Evolutionary conservation across 2,797 vertebrate genomes (phyloP), one percentile per base, ranked within the genome.

Genomic region (Pachyuromys duprasi): DNA sequence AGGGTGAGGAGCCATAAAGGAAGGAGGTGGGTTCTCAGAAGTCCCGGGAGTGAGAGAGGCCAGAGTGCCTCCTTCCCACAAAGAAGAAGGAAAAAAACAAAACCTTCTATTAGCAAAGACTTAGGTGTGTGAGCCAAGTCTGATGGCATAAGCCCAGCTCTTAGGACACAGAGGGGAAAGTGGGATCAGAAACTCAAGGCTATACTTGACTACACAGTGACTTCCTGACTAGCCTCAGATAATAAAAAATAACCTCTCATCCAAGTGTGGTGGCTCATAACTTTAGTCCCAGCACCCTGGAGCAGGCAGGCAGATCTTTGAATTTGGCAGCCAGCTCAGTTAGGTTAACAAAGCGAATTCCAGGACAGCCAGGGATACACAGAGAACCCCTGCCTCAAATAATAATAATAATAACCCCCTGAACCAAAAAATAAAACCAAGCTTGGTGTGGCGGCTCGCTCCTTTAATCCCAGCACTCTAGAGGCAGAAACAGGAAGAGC

Each of bases 61-160:
- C 72, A 49, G 69, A 17, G 3, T 20, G 11, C 53, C 65, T 86
- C 72, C 57, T 86, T 72, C 39, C 69, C 42, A 57, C 65, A 45
- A 18, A 92, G 26, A 1, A 65, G 53, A n/a, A 69, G 55, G 0
- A 3, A 89, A 45, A 87, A 42, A 26, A 0, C 17, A 76, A 36
- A 53, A 12, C 3, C 20, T 33, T 79, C 24, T 82, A 18, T 91
- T 62, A 80, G 36, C 86, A 76, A 94, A 88, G 78, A 79, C 60
- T 28, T 5, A 86, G 39, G 67, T 39, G 55, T 31, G 86, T 20
- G n/a, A 74, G 57, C 20, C 55, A 76, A 45, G 72, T 31, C 14
- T 3, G 39, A 14, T 11, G 39, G 42, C 36, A 31, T 72, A 63
- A 24, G 57, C 86, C 57, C 72, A 76, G 72, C 39, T 45, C 86